A percentile compares a stretch with the other conserved stretches of the same genome.
Evolutionary conservation across 2,888 invertebrate species (phyloP).

Genomic region (Tolmerus cingulatus): DNA sequence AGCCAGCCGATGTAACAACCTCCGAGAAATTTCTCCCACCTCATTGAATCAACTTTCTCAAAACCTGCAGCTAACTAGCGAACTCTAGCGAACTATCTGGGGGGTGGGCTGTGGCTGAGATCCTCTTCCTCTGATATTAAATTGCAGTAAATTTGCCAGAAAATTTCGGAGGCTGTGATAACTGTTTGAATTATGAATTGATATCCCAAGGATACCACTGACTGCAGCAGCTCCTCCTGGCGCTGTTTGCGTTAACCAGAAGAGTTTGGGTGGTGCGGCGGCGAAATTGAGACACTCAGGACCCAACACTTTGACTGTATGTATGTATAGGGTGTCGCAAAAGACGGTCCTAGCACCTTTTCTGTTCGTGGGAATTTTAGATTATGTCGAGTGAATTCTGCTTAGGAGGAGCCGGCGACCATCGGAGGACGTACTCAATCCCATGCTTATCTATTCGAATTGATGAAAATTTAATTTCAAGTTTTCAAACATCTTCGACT

Average conservation of each 20-base stretch:
- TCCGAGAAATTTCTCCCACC: background rate
- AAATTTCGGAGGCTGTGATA: slow-evolving; percentile 47
- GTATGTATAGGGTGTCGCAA: slow-evolving; percentile 23
- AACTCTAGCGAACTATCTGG: background rate
- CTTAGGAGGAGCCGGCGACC: background rate
- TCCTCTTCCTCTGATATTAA: slow-evolving; percentile 33
- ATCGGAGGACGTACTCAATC: background rate
- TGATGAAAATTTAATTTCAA: slow-evolving; percentile 48
- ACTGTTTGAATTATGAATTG: slow-evolving; percentile 48
- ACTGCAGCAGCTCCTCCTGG: background rate
- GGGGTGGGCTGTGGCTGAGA: background rate
- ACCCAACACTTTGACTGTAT: background rate
- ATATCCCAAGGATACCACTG: slow-evolving; percentile 2
- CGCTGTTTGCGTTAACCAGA: background rate
- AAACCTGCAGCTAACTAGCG: background rate
- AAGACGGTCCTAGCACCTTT: slow-evolving; percentile 24
- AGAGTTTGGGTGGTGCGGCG: background rate
- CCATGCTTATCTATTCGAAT: slow-evolving; percentile 41
- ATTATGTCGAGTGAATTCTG: background rate
- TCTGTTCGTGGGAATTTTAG: slow-evolving; percentile 15
- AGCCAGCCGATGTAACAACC: background rate
- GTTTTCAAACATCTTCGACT: slow-evolving; percentile 37
- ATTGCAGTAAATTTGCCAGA: slow-evolving; percentile 49
- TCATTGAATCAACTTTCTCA: slow-evolving; percentile 4
- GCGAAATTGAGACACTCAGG: background rate